These are phyloP conservation scores for Cynaeus angustus DNA, from an alignment of 2,888 invertebrate genomes.

Conservation along the genomic window DNA sequence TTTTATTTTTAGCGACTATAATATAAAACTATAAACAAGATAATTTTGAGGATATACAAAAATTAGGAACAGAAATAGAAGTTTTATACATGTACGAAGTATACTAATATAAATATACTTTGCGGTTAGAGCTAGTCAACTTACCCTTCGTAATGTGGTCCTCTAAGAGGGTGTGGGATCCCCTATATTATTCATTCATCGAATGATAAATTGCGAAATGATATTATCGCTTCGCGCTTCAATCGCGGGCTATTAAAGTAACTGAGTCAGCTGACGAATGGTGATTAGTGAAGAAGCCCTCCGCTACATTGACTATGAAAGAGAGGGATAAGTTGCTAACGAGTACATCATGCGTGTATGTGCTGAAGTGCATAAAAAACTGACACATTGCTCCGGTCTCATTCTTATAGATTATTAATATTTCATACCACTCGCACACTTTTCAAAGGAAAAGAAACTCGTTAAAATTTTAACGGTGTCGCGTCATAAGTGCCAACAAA, in stretches of 20 bases:
- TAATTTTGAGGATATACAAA: too few species aligned
- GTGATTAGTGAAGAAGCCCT: conserved; percentile 58
- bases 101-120: too few species aligned
- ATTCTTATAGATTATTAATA: conserved; percentile 44
- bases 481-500: conserved; percentile 9
- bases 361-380: conserved; percentile 57
- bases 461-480: conserved; percentile 29
- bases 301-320: conserved; percentile 56
- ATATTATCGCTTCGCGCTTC: conserved; percentile 58
- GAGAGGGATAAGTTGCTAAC: conserved; percentile 62
- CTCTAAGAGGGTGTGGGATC: conserved; percentile 11
- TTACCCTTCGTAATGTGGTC: conserved; percentile 9
- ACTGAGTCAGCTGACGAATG: conserved; percentile 60
- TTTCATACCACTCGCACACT: conserved; percentile 29
- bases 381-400: conserved; percentile 23
- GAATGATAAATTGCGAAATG: conserved; percentile 60
- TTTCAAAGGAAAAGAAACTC: conserved; percentile 26
- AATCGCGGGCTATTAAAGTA: conserved; percentile 57
- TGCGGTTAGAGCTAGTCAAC: not conserved
- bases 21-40: too few species aligned
- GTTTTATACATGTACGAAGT: too few species aligned
- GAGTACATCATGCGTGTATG: conserved; percentile 59
- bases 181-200: conserved; percentile 34
- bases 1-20: too few species aligned
- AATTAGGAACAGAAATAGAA: too few species aligned